These are phyloP conservation scores for Brachionus rubens DNA, from an alignment of 1,140 invertebrate species.

Conservation along the genomic window DNA sequence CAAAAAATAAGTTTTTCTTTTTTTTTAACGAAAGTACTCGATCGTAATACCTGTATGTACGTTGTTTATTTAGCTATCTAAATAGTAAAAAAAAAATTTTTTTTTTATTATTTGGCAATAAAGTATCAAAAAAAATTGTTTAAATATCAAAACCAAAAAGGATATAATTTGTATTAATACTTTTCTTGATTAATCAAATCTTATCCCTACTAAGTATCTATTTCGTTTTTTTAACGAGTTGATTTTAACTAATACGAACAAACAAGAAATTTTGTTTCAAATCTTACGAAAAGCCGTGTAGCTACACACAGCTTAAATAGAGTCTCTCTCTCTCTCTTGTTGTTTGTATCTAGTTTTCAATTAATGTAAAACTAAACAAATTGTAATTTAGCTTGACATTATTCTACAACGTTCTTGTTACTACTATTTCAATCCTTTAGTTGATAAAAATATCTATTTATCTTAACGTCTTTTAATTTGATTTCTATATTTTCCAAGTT, in stretches of 20 bases:
- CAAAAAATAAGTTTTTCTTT: background rate
- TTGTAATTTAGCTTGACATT: conserved; percentile 25
- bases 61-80: background rate
- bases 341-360: too few relatives aligned
- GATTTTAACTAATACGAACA: background rate
- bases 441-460: background rate
- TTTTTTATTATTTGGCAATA: conserved; percentile 6
- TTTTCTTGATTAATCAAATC: conserved; percentile 25
- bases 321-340: conserved; percentile 4
- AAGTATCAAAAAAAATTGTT: conserved; percentile 25
- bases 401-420: conserved; percentile 15
- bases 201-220: conserved; percentile 11
- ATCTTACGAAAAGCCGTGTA: conserved; percentile 6
- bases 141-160: conserved; percentile 1
- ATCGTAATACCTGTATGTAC: background rate
- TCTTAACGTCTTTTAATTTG: conserved; percentile 32
- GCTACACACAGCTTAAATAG: conserved; percentile 38
- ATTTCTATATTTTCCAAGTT: background rate
- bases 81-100: background rate
- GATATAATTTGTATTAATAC: background rate
- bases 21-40: background rate
- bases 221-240: background rate
- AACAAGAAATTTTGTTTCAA: conserved; percentile 12
- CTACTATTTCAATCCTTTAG: background rate
- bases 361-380: conserved; percentile 38